phyloP scores from a whole-genome alignment of 64 coral and sea anemone genomes.

The Hydrozoanthus tunicans region DNA sequence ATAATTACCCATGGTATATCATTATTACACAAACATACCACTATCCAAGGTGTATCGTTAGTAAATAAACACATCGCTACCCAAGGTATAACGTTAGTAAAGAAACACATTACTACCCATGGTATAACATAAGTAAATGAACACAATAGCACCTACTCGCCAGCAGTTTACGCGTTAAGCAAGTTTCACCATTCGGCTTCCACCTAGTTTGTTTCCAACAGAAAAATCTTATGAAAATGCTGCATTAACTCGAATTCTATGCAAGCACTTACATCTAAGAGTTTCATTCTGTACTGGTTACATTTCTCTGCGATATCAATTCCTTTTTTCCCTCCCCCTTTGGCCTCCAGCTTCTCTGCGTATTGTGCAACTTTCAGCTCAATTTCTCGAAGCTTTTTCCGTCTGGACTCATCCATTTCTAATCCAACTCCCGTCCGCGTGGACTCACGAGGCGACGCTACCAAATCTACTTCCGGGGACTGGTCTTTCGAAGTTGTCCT shows the following conservation, averaged over 20 bases:
- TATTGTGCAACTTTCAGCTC: constrained; percentile 95
- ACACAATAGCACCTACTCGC: no score
- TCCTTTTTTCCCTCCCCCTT: constrained; percentile 64
- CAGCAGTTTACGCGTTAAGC: no score
- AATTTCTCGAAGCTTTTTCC: constrained; percentile 90
- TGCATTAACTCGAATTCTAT: no score
- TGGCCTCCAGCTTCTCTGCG: constrained; percentile 95
- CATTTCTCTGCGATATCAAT: constrained; percentile 80
- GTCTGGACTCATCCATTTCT: constrained; percentile 89
- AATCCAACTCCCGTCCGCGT: constrained; percentile 41
- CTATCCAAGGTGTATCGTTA: no score
- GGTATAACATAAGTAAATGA: no score
- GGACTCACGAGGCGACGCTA: constrained; percentile 27
- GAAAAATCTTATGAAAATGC: not conserved
- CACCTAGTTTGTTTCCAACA: no score
- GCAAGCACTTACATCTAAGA: constrained; percentile 67
- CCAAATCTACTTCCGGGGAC: constrained; percentile 62
- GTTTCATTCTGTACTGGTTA: constrained; percentile 81
- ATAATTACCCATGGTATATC: no score
- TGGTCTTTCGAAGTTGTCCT: constrained; percentile 22
- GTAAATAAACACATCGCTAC: no score
- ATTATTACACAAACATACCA: no score
- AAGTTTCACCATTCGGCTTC: no score
- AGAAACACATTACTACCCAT: no score
- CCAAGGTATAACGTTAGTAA: no score